These are phyloP conservation scores for Electrophaes corylata DNA, from an alignment of 2,888 invertebrate species.

Conservation along the genomic window DNA sequence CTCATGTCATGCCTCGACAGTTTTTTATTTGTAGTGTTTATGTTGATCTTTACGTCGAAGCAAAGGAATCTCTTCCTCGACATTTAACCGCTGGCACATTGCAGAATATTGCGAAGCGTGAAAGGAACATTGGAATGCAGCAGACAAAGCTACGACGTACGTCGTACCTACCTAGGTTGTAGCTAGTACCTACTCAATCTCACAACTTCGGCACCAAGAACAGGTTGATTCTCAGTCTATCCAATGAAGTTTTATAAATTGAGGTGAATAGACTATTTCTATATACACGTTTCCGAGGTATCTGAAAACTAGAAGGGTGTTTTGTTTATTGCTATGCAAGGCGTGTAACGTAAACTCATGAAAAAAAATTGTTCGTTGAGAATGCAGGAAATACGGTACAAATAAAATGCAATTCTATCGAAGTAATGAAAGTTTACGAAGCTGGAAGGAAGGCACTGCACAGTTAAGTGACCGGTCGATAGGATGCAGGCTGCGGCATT, in stretches of 20 bases:
- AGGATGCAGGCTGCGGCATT: constrained; percentile 58
- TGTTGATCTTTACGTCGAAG: constrained; percentile 12
- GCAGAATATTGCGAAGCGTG: constrained; percentile 63
- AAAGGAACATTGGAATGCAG: constrained; percentile 70
- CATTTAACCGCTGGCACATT: constrained; percentile 61
- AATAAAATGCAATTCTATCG: constrained; percentile 8
- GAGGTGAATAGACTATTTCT: constrained; percentile 26
- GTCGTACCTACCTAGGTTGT: not conserved
- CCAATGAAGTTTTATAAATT: constrained; percentile 18
- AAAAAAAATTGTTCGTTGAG: constrained; percentile 3
- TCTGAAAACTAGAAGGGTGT: constrained; percentile 13
- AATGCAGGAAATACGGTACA: constrained; percentile 1
- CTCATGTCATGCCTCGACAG: too few species aligned
- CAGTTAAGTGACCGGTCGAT: constrained; percentile 62
- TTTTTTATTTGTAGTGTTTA: too few species aligned
- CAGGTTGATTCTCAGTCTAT: constrained; percentile 18
- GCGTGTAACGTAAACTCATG: constrained; percentile 21
- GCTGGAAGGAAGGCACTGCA: constrained; percentile 32
- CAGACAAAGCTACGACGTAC: constrained; percentile 48
- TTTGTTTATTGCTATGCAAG: constrained; percentile 29
- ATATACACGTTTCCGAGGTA: constrained; percentile 18
- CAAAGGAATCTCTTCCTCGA: constrained; percentile 50
- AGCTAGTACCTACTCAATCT: constrained; percentile 41
- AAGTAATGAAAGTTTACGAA: constrained; percentile 18
- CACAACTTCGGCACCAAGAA: constrained; percentile 29